A percentile compares a stretch with the other conserved stretches of the same genome.
Evolutionary conservation across 2,888 invertebrate genomes (phyloP).

Genomic region (Chymomyza amoena): DNA sequence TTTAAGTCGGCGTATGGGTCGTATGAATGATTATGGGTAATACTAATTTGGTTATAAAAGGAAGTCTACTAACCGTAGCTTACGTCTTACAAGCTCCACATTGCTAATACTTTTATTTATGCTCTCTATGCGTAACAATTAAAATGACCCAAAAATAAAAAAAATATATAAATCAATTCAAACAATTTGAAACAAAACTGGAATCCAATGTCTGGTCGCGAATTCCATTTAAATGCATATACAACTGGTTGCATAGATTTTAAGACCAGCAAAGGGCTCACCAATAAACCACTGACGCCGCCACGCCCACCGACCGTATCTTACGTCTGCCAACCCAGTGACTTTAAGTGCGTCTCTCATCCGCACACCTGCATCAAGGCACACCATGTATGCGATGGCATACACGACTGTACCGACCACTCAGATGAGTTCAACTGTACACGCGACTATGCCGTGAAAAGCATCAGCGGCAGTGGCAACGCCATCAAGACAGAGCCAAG

Average conservation of each 20-base stretch:
- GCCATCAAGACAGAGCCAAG: conserved; percentile 1
- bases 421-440: conserved; percentile 83
- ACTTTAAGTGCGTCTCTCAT: conserved; percentile 78
- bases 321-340: conserved; percentile 72
- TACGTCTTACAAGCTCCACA: background rate
- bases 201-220: background rate
- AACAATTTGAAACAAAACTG: conserved; percentile 7
- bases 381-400: conserved; percentile 81
- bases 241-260: conserved; percentile 56
- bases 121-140: conserved; percentile 21
- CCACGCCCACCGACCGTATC: conserved; percentile 40
- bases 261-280: conserved; percentile 54
- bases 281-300: conserved; percentile 19
- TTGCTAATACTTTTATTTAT: conserved; percentile 41
- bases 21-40: background rate
- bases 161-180: background rate
- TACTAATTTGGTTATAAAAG: background rate
- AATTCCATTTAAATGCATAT: background rate
- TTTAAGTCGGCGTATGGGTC: background rate
- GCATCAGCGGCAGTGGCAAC: background rate
- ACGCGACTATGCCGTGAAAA: conserved; percentile 45
- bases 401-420: conserved; percentile 81
- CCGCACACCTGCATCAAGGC: conserved; percentile 77
- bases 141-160: background rate
- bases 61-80: conserved; percentile 34